Conservation (phyloP, 2,888 invertebrate genomes). For the Tenthredo livida region DNA sequence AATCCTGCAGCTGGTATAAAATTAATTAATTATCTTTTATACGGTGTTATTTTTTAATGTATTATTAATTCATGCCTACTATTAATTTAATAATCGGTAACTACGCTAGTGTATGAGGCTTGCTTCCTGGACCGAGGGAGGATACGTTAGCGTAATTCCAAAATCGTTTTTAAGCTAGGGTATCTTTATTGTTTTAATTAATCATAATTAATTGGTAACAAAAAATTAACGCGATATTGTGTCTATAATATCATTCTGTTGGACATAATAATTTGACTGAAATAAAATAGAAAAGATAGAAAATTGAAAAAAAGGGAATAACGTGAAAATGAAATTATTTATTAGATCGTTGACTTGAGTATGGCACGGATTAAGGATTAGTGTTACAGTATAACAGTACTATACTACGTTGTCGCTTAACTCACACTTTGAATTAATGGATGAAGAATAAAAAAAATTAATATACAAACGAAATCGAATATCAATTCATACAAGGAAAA, state of each 20-base stretch:
- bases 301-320: not conserved
- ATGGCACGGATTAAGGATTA: not conserved
- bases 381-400: not conserved
- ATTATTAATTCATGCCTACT: not conserved
- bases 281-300: not conserved
- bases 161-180: not conserved
- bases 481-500: not conserved
- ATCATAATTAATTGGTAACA: not conserved
- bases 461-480: not conserved
- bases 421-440: not conserved
- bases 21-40: not conserved
- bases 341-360: not conserved
- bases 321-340: not conserved
- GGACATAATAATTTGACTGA: not conserved
- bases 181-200: not conserved
- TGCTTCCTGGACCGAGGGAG: slow-evolving; percentile 51
- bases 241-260: not conserved
- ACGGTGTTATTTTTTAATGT: not conserved
- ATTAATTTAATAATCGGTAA: not conserved
- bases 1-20: not conserved
- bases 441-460: not conserved
- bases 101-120: slow-evolving; percentile 56
- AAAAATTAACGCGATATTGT: too few relatives aligned
- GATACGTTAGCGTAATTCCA: slow-evolving; percentile 49
- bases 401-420: not conserved